phyloP scores from a whole-genome alignment of 2,888 invertebrate species.

The Arctia plantaginis region DNA sequence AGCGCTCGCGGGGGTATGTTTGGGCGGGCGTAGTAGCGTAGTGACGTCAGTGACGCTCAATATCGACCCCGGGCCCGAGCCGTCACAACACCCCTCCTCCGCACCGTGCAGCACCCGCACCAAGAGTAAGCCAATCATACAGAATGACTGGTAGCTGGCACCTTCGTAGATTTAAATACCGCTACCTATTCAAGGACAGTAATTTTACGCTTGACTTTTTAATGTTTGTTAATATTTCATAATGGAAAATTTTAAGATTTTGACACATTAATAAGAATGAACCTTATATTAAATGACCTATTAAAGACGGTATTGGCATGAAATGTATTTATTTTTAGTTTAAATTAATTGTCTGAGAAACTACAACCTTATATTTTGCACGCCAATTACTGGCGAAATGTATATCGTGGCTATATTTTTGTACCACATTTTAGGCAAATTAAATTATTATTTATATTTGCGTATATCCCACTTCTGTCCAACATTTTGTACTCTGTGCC shows the following conservation, averaged over 20 bases:
- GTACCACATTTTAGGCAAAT: background rate
- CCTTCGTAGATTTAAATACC: constrained; percentile 3
- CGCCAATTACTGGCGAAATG: background rate
- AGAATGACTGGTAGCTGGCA: constrained; percentile 11
- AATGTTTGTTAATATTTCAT: background rate
- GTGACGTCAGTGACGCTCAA: constrained; percentile 82
- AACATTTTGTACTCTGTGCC: constrained; percentile 7
- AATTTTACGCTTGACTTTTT: background rate
- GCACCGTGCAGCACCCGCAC: constrained; percentile 46
- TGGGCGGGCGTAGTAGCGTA: constrained; percentile 85
- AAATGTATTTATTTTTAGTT: background rate
- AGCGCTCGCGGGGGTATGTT: constrained; percentile 73
- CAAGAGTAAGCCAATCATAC: constrained; percentile 15
- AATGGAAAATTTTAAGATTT: background rate
- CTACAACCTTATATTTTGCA: background rate
- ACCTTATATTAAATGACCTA: background rate
- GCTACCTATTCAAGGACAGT: background rate
- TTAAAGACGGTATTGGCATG: background rate
- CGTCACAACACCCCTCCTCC: constrained; percentile 81
- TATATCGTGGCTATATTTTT: too few relatives aligned
- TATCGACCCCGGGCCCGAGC: constrained; percentile 76
- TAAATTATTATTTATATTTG: background rate
- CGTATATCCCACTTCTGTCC: background rate
- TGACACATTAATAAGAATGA: background rate
- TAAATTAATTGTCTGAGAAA: background rate